Conservation (phyloP, 2,113 vertebrate genomes). For the Cephalopholis sonnerati region DNA sequence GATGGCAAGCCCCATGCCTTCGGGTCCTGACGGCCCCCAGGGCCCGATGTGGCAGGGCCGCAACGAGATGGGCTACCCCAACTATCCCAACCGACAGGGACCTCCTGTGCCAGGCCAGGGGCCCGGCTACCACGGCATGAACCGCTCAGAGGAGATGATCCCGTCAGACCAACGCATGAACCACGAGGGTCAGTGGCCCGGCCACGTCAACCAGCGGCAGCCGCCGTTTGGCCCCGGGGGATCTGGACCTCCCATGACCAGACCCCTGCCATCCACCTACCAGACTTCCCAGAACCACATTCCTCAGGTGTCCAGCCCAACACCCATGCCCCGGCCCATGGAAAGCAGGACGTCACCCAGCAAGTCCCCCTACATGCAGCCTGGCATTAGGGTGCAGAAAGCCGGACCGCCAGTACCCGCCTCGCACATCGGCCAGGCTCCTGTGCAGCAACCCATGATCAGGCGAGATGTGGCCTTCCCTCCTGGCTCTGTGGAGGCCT, state of each 20-base stretch:
- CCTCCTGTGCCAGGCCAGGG: constrained; percentile 89
- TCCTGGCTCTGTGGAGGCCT: constrained; percentile 94
- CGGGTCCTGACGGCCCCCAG: constrained; percentile 93
- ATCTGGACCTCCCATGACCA: constrained; percentile 91
- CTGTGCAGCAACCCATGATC: constrained; percentile 93
- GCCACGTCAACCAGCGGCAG: constrained; percentile 92
- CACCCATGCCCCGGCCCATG: constrained; percentile 93
- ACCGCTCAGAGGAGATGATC: constrained; percentile 96
- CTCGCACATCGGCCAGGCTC: constrained; percentile 92
- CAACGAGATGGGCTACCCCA: constrained; percentile 92
- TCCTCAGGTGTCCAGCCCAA: constrained; percentile 97
- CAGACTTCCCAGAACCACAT: constrained; percentile 96
- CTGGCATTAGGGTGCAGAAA: constrained; percentile 98
- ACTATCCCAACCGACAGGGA: constrained; percentile 92
- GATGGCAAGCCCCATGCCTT: constrained; percentile 91
- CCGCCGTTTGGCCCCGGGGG: constrained; percentile 92
- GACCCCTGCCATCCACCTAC: constrained; percentile 93
- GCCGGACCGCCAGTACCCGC: constrained; percentile 95
- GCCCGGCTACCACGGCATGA: constrained; percentile 92
- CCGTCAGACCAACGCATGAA: constrained; percentile 96
- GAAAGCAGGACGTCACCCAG: constrained; percentile 97
- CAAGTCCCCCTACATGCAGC: constrained; percentile 95
- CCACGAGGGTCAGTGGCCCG: constrained; percentile 95
- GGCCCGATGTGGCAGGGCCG: constrained; percentile 95
- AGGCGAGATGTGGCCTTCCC: constrained; percentile 96